Base-by-base conservation (phyloP, 2,113 vertebrate genomes). In the Larimichthys polyactis region DNA sequence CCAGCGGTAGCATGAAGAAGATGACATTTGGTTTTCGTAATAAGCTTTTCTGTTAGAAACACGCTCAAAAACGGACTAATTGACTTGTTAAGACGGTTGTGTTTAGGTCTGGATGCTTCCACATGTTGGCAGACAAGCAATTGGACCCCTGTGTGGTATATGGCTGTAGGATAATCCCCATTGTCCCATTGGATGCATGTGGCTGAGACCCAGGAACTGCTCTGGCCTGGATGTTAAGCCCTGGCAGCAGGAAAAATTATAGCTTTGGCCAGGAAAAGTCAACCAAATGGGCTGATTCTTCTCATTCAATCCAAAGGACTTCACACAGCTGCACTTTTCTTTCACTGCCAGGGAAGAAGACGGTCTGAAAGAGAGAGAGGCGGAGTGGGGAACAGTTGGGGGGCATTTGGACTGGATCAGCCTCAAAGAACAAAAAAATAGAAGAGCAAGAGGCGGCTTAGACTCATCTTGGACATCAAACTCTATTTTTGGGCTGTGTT, bases 281-380 rank as follows among this genome's bases (percentile, higher is more conserved):
- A 71, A 91, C 87, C 94, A 86, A 93, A 93, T 91, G 90, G 93
- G 84, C 81, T 84, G 85, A 92, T 91, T 93, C 88, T 90, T 94
- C 90, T 91, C 82, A 79, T 91, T 88, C 88, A 91, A 75, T 78
- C 90, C 70, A 75, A 84, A 91, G 89, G 90, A 92, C 72, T 90
- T 84, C 71, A 81, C 89, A 85, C 92, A 94, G 94, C 93, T 93
- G 93, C 87, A 85, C 81, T 85, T 91, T 40, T 90, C 83, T 90
- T 89, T 93, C 85, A 71, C 66, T 89, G 87, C 89, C 89, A 91
- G 81, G 71, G 81, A 80, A 81, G 67, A 90, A 75, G 88, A 85
- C 77, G 52, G 86, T 73, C 82, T 89, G 88, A 89, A 77, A 87
- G 88, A 80, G 76, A 85, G 79, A 80, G 71, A 82, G 63, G 73